Evolutionary conservation across 1,140 invertebrate species (phyloP).

Genomic region (Hormaphis cornu): DNA sequence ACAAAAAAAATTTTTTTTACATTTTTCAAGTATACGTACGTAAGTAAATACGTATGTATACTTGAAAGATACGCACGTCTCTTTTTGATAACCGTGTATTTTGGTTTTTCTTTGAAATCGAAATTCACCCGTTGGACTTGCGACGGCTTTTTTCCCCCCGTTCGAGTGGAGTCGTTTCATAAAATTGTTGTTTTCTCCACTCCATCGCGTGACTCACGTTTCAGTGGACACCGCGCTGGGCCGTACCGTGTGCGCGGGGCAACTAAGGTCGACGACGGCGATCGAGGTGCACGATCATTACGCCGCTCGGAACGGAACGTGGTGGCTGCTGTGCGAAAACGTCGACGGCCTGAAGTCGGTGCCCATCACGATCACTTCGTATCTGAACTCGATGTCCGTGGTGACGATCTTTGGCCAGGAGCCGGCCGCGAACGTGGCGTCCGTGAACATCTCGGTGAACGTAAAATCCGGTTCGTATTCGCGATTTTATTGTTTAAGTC

Average conservation of each 20-base stretch:
- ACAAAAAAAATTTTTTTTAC: too few species aligned
- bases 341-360: slow-evolving; percentile 41
- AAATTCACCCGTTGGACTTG: too few species aligned
- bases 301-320: slow-evolving; percentile 54
- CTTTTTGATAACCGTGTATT: too few species aligned
- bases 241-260: slow-evolving; percentile 35
- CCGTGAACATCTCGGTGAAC: slow-evolving; percentile 18
- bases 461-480: slow-evolving; percentile 21
- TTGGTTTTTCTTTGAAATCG: too few species aligned
- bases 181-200: too few species aligned
- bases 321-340: slow-evolving; percentile 52
- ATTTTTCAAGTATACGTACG: too few species aligned
- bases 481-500: too few species aligned
- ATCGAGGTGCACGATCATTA: slow-evolving; percentile 57
- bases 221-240: slow-evolving; percentile 16
- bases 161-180: too few species aligned
- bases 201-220: background rate
- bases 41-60: too few species aligned
- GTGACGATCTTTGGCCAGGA: background rate
- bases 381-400: slow-evolving; percentile 45
- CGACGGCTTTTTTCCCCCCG: too few species aligned
- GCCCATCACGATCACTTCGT: slow-evolving; percentile 52
- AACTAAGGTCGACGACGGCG: slow-evolving; percentile 40
- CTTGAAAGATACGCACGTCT: too few species aligned
- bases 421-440: background rate